These are phyloP conservation scores for Oasisia sp. DNA, from an alignment of 2,888 invertebrate species.

Conservation along the genomic window DNA sequence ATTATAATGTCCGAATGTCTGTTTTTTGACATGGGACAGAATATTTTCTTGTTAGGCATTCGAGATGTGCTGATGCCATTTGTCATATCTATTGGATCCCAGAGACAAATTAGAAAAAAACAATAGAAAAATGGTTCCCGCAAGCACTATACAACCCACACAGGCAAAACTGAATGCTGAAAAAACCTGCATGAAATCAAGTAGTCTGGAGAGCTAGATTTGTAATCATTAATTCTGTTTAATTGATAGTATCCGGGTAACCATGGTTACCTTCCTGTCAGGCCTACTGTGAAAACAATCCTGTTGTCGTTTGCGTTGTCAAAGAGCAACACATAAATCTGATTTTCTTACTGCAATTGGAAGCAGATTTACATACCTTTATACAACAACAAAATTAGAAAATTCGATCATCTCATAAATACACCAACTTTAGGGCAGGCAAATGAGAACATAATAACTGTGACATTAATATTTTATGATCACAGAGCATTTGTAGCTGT, in stretches of 20 bases:
- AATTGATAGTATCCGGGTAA: background rate
- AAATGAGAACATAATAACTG: background rate
- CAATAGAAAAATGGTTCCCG: too few relatives aligned
- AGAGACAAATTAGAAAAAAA: too few relatives aligned
- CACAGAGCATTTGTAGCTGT: background rate
- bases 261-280: background rate
- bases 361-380: background rate
- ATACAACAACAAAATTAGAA: background rate
- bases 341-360: background rate
- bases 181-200: too few relatives aligned
- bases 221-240: background rate
- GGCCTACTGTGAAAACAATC: background rate
- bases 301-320: background rate
- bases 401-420: background rate
- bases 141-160: too few relatives aligned
- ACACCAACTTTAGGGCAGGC: background rate
- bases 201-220: background rate
- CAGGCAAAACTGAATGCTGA: too few relatives aligned
- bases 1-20: too few relatives aligned
- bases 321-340: too few relatives aligned
- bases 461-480: background rate
- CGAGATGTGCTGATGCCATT: too few relatives aligned
- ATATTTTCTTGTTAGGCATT: too few relatives aligned
- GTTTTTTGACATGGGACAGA: too few relatives aligned
- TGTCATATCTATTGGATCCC: too few relatives aligned